Base-by-base conservation (phyloP, 2,888 invertebrate genomes). In the Alentia gelatinosa region DNA sequence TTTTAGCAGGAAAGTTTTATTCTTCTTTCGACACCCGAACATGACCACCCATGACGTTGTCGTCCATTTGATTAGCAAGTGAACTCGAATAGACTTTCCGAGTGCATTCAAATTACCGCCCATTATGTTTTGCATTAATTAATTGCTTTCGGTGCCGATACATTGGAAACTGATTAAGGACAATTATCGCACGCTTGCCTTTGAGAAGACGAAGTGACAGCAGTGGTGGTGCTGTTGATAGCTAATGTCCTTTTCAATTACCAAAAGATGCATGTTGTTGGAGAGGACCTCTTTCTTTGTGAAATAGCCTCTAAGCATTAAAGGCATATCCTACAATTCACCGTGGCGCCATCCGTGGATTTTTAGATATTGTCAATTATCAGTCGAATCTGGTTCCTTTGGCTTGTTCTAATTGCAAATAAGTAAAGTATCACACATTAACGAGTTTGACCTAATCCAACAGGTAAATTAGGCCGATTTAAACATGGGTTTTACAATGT, bases 191-290 rank as follows among this genome's bases (percentile, higher is more conserved):
- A 26, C 35, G 37, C 79, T 19, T 39, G 37, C 79, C 79, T 39
- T 79, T 79, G 37, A 39, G 37, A 79, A 79, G 79, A 79, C 79
- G 37, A 79, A 79, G n/a, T 79, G 79, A 79, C 79, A 79, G 79
- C 39, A 23, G 35, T 79, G 39, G 79, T 39, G 35, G 4, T 79
- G 39, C 3, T 79, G 79, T 35, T 79, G 79, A 79, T 79, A 35
- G 39, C 37, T 39, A 35, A 39, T 79, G 79, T 79, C 79, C 39
- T 37, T 79, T 37, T 79, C 79, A 39, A 39, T 79, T 79, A 79
- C 19, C 39, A 79, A 39, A 35, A 39, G 35, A n/a, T 37, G 37
- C 79, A 35, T 79, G 23, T 39, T 79, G 39, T 79, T 26, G 37
- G 37, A 1, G 37, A 3, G 9, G 74, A 19, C 74, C n/a, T n/a